A percentile compares a stretch with the other conserved stretches of the same genome.
Evolutionary conservation across 2,113 vertebrate species (phyloP).

Genomic region (Amblyornis subalaris): DNA sequence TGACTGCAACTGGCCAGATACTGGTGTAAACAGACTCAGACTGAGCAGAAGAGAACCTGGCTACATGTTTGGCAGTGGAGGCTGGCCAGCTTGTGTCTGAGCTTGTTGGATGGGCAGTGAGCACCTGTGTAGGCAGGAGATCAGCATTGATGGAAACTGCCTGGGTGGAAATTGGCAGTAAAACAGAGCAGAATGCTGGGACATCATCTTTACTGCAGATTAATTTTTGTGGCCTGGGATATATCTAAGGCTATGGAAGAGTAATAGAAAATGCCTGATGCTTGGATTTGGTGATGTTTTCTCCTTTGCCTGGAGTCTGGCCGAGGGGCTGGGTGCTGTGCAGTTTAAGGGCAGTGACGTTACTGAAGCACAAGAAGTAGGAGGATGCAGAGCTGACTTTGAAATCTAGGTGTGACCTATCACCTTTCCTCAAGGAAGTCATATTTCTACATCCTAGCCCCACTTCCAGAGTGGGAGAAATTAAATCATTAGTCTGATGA

Average conservation of each 20-base stretch:
- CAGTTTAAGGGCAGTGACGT: too few relatives aligned
- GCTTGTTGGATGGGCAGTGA: neutral
- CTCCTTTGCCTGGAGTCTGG: neutral
- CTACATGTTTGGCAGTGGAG: neutral
- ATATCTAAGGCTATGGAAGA: neutral
- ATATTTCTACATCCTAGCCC: neutral
- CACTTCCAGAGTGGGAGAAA: neutral
- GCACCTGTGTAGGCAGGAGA: neutral
- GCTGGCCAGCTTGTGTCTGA: neutral
- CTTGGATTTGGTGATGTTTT: neutral
- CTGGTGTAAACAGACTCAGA: neutral
- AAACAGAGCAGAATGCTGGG: neutral
- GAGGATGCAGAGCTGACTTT: neutral
- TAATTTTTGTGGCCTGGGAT: neutral
- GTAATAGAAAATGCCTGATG: neutral
- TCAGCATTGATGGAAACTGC: neutral
- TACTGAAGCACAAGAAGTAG: neutral
- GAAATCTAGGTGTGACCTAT: neutral
- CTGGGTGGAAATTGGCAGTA: neutral
- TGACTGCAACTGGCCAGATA: neutral
- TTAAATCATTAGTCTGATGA: neutral
- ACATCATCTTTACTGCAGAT: neutral
- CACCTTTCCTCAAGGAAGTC: neutral
- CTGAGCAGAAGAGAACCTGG: neutral
- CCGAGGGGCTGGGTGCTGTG: neutral